Percentiles rank a stretch among this genome's conserved stretches.
phyloP scores from a whole-genome alignment of 37 sponge, comb jelly and placozoan genomes.

The Eunapius fragilis region DNA sequence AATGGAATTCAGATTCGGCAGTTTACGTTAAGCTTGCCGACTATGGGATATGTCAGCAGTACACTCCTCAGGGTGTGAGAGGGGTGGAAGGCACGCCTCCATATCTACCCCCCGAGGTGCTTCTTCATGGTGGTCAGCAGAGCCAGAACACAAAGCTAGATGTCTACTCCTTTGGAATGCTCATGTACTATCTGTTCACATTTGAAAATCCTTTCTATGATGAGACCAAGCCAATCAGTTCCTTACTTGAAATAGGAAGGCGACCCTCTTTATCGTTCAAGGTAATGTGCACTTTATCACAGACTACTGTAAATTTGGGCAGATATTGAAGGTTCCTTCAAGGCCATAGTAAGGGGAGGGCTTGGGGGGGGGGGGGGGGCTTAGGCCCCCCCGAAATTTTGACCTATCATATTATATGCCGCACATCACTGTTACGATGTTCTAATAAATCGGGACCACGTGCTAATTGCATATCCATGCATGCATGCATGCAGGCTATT shows the following conservation, averaged over 20 bases:
- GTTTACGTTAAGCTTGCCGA: constrained; percentile 82
- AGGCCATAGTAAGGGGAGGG: too few relatives aligned
- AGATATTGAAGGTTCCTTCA: too few relatives aligned
- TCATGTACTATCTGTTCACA: constrained; percentile 72
- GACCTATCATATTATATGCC: too few relatives aligned
- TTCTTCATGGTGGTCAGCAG: constrained; percentile 54
- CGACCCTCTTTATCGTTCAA: constrained; percentile 59
- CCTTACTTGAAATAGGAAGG: constrained; percentile 35
- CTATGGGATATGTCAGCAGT: constrained; percentile 82
- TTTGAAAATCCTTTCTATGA: constrained; percentile 61
- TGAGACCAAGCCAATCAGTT: constrained; percentile 21
- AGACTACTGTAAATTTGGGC: too few relatives aligned
- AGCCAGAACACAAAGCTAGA: constrained; percentile 73
- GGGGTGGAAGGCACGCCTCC: constrained; percentile 66
- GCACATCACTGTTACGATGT: too few relatives aligned
- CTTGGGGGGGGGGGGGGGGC: too few relatives aligned
- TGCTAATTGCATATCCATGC: too few relatives aligned
- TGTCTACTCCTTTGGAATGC: constrained; percentile 80
- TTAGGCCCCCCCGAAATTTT: too few relatives aligned
- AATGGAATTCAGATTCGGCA: constrained; percentile 31
- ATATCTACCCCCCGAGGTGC: constrained; percentile 83
- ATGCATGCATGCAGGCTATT: too few relatives aligned
- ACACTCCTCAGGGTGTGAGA: constrained; percentile 70
- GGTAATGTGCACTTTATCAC: too few relatives aligned
- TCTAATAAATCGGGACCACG: too few relatives aligned